These are phyloP conservation scores for Quadroppia sp. DNA, from an alignment of 2,888 invertebrate species.

Conservation along the genomic window DNA sequence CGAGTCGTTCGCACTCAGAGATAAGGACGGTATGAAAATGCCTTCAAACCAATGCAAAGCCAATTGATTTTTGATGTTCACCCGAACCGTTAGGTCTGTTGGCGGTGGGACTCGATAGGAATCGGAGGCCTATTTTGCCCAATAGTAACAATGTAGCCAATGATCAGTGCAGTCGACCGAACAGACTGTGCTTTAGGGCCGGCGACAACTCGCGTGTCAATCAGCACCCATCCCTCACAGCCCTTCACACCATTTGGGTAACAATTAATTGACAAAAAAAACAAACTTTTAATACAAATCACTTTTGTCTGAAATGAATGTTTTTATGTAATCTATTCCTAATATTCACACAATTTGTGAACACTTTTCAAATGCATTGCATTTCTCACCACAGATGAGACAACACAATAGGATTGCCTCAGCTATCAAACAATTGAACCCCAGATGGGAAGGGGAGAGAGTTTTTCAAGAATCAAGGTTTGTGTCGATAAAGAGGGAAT, in stretches of 20 bases:
- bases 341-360: background rate
- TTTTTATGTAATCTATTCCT: background rate
- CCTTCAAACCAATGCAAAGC: too few species aligned
- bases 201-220: conserved; percentile 46
- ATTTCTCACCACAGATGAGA: conserved; percentile 46
- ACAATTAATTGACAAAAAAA: background rate
- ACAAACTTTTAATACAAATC: too few species aligned
- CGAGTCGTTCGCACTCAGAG: conserved; percentile 34
- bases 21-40: conserved; percentile 6
- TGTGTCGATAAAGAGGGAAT: background rate
- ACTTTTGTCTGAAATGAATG: background rate
- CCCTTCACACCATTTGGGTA: conserved; percentile 44
- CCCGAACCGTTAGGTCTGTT: conserved; percentile 42
- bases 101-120: conserved; percentile 41
- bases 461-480: conserved; percentile 52
- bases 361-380: background rate
- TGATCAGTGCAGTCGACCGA: conserved; percentile 42
- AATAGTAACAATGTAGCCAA: conserved; percentile 44
- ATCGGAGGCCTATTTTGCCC: conserved; percentile 46
- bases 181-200: conserved; percentile 46
- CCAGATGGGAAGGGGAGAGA: conserved; percentile 53
- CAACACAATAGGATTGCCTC: conserved; percentile 48
- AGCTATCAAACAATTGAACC: conserved; percentile 49
- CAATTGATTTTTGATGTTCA: background rate
- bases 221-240: conserved; percentile 43